Base-by-base conservation (phyloP, 2,888 invertebrate genomes). In the Bellardia bayeri region DNA sequence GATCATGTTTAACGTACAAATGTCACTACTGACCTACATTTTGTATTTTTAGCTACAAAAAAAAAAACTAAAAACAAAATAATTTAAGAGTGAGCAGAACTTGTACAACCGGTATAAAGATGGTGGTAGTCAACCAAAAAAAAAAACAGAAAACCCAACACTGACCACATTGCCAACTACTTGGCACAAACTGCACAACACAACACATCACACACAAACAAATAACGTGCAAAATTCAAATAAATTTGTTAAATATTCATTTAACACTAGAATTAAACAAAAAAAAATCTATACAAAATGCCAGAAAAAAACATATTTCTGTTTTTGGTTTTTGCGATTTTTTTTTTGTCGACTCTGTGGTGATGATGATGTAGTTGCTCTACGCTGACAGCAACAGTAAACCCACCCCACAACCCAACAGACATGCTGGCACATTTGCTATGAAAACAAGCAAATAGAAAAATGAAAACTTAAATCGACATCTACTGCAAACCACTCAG, bases 11-110 rank as follows among this genome's bases (percentile, higher is more conserved):
- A 85, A 87, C 66, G 79, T 79, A 68, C 64, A 82, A 87, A 82
- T 87, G 82, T 82, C 79, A 82, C 79, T 87, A 82, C 87, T 87
- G 85, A 87, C 87, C 87, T 79, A 87, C 85, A 87, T 87, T 86
- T 82, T 7, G 58, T 66, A 37, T 37, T 33, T 74, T 82, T 49
- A 75, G 74, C 74, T 61, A 69, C 49, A 74, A 72, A 81, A 78
- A 23, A 30, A 64, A 63, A 30, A 78, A 66, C 49, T 54, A 68
- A 66, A 76, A 56, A 51, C 37, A 40, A 42, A 68, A 13, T 61
- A 61, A 74, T 69, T 76, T 74, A 69, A 81, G 33, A 84, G 71
- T 76, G 79, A 79, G 79, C 75, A 79, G 75, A 79, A 84, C 74
- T 85, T 78, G 85, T 75, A 75, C 85, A 68, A 87, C 87, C 82